Evolutionary conservation across 1,140 invertebrate species (phyloP).

Genomic region (Drosophila pseudoananassae): DNA sequence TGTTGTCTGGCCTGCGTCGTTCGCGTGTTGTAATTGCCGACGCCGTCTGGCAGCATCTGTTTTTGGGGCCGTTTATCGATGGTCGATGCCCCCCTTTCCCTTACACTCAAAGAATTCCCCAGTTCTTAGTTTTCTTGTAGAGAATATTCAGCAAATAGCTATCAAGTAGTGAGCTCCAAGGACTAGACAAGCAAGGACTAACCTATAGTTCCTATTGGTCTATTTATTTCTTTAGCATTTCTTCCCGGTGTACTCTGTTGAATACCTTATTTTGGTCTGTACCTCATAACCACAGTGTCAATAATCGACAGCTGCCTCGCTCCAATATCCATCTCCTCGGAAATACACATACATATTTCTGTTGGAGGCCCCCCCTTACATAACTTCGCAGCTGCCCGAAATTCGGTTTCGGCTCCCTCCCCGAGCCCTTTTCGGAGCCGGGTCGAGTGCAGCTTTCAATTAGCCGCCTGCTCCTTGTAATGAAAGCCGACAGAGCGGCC

Average conservation of each 20-base stretch:
- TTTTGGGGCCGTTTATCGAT: slow-evolving; percentile 71
- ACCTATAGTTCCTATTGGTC: too few relatives aligned
- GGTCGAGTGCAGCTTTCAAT: slow-evolving; percentile 76
- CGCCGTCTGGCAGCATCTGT: slow-evolving; percentile 68
- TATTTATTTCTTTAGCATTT: not conserved
- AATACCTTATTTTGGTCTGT: slow-evolving; percentile 16
- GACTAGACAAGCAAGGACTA: too few relatives aligned
- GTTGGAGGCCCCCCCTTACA: slow-evolving; percentile 55
- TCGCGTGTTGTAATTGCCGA: slow-evolving; percentile 80
- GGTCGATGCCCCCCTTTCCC: slow-evolving; percentile 29
- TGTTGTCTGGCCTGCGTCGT: slow-evolving; percentile 64
- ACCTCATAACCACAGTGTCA: slow-evolving; percentile 69
- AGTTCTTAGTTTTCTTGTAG: too few relatives aligned
- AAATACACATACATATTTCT: slow-evolving; percentile 6
- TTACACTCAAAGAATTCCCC: slow-evolving; percentile 3
- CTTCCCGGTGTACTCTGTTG: not conserved
- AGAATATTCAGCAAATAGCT: not conserved
- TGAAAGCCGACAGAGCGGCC: slow-evolving; percentile 66
- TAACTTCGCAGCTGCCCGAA: slow-evolving; percentile 53
- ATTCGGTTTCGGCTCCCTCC: too few relatives aligned
- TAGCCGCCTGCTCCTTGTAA: slow-evolving; percentile 78
- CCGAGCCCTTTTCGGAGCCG: slow-evolving; percentile 57
- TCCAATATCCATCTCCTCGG: slow-evolving; percentile 50
- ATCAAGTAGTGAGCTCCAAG: too few relatives aligned
- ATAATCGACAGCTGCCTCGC: slow-evolving; percentile 79